Evolutionary conservation across 2,113 vertebrate genomes (phyloP), one percentile per base, ranked within the genome.

Genomic region (Oplegnathus fasciatus): DNA sequence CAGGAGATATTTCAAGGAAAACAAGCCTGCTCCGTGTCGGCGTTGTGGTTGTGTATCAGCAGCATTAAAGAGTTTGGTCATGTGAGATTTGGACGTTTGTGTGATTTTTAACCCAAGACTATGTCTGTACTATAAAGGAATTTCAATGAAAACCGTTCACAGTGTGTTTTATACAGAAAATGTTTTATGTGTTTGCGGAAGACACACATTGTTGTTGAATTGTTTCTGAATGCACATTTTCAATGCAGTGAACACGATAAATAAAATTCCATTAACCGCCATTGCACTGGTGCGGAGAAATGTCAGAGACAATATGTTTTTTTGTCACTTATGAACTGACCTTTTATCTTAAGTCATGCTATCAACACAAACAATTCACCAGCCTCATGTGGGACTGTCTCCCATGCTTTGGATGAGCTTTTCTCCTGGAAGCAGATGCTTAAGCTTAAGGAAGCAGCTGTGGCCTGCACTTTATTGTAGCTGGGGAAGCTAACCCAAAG

Each of bases 381-480:
- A 30, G 24, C 40, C 64, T 62, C 75, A 14, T n/a, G 1, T 50
- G 54, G 55, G 54, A 69, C 69, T 0, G 46, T 28, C 74, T 44
- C 55, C 11, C 48, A 32, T 2, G 1, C 24, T 5, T 13, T 11
- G 40, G n/a, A 28, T 74, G 13, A 66, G 50, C 50, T 26, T 65
- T 58, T 78, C 67, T 28, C 0, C 30, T 6, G 15, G 14, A 58
- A 30, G 18, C 48, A 64, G 68, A 80, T 80, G 68, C 32, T 80
- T 15, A 44, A 77, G 50, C 69, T 77, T 20, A 54, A 75, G 14
- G 44, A 54, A 61, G 76, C 83, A 74, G 62, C 76, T 74, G 75
- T 6, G 32, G 6, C 65, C 58, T 55, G 48, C 50, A 65, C 66
- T 77, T 65, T 54, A 58, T 3, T 2, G 32, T 26, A 72, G 60